Percentiles rank a stretch among this genome's conserved stretches.
Evolutionary conservation across 1,140 invertebrate species (phyloP).

Genomic region (Drosophila gunungcola): DNA sequence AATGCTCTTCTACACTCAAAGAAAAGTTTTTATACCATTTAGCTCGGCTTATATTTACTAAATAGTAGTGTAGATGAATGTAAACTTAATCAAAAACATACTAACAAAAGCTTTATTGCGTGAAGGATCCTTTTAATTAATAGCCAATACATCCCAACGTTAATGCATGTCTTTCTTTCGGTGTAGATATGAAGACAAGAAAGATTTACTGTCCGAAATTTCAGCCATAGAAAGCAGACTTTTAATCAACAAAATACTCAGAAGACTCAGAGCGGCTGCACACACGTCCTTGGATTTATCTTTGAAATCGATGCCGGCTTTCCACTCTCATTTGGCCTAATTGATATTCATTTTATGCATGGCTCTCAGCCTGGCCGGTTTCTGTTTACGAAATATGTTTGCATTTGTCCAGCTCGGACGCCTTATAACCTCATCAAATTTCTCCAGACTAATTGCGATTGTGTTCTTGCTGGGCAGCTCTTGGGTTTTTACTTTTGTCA

Average conservation of each 20-base stretch:
- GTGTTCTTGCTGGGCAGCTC: background rate
- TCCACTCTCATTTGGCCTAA: slow-evolving; percentile 46
- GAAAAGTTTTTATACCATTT: background rate
- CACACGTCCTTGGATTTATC: slow-evolving; percentile 18
- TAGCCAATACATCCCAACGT: too few relatives aligned
- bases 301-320: slow-evolving; percentile 26
- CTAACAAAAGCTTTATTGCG: too few relatives aligned
- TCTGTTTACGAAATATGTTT: slow-evolving; percentile 34
- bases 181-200: background rate
- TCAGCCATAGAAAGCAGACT: slow-evolving; percentile 3
- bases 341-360: slow-evolving; percentile 64
- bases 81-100: too few relatives aligned
- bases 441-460: slow-evolving; percentile 30
- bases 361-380: slow-evolving; percentile 1
- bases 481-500: slow-evolving; percentile 22
- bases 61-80: too few relatives aligned
- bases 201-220: slow-evolving; percentile 7
- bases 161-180: background rate
- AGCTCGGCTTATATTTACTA: too few relatives aligned
- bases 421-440: slow-evolving; percentile 8
- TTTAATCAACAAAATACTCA: slow-evolving; percentile 19
- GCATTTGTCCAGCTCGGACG: background rate
- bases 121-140: too few relatives aligned
- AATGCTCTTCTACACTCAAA: background rate
- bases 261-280: slow-evolving; percentile 5